Conservation (phyloP, 1,140 invertebrate genomes). For the Sycophaga agraensis region DNA sequence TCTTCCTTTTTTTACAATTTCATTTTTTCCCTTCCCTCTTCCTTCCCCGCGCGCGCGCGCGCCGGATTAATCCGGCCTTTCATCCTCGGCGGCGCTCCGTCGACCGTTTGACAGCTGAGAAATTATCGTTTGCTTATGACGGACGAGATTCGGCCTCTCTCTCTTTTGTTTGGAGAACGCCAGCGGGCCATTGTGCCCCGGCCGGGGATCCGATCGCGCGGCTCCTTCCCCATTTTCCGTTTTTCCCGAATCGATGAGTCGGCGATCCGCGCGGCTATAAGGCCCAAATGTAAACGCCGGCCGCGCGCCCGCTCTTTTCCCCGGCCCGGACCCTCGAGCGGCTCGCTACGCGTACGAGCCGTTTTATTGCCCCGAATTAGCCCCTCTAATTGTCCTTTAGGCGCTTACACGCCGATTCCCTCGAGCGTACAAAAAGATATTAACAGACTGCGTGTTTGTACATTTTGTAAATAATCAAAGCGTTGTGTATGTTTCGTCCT, state of each 20-base stretch:
- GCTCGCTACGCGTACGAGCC: too few relatives aligned
- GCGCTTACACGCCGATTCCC: too few relatives aligned
- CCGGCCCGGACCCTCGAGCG: too few relatives aligned
- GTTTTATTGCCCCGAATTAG: too few relatives aligned
- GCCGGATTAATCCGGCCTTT: slow-evolving; percentile 23
- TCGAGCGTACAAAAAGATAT: too few relatives aligned
- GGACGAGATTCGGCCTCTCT: slow-evolving; percentile 8
- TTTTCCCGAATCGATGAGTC: slow-evolving; percentile 17
- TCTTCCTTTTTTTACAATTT: slow-evolving; percentile 15
- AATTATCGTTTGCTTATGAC: slow-evolving; percentile 26
- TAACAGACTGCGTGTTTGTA: too few relatives aligned
- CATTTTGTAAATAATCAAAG: too few relatives aligned
- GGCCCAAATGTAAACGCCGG: too few relatives aligned
- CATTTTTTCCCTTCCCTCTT: slow-evolving; percentile 21
- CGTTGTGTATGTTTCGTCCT: too few relatives aligned
- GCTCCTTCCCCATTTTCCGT: not conserved
- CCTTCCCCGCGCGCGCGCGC: not conserved
- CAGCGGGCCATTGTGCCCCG: not conserved
- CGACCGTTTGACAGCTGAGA: slow-evolving; percentile 24
- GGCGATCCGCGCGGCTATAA: too few relatives aligned
- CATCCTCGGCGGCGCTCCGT: slow-evolving; percentile 8
- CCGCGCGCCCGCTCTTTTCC: too few relatives aligned
- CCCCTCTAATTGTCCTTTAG: too few relatives aligned
- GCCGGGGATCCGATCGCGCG: not conserved
- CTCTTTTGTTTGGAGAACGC: not conserved